Conservation (phyloP, 2,797 vertebrate genomes). For the Lophius americanus region DNA sequence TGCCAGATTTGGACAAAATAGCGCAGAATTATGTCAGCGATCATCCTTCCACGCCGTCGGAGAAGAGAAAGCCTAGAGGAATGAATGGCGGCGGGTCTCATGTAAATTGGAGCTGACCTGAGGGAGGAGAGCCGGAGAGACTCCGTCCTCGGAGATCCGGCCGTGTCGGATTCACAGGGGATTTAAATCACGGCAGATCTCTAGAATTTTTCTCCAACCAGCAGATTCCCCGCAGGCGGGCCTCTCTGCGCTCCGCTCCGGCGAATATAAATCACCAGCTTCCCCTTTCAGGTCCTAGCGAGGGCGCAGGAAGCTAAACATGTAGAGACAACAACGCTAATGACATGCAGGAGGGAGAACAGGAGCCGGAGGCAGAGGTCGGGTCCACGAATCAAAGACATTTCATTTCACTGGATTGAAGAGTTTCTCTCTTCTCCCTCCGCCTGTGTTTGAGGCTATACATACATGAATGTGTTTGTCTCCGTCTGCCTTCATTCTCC, state of each 20-base stretch:
- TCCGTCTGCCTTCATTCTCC: slow-evolving; percentile 1
- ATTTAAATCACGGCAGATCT: slow-evolving; percentile 32
- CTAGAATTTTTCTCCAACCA: background rate
- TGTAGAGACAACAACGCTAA: slow-evolving; percentile 8
- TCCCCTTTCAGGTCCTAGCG: background rate
- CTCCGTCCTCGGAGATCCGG: background rate
- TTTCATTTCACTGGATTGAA: slow-evolving; percentile 7
- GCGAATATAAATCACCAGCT: background rate
- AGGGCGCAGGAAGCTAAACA: slow-evolving; percentile 5
- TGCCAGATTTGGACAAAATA: background rate
- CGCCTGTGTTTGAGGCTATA: background rate
- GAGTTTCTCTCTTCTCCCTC: slow-evolving; percentile 1
- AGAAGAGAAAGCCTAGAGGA: background rate
- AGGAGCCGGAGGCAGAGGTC: background rate
- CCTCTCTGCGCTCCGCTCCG: background rate
- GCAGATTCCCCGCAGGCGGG: background rate
- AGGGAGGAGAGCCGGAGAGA: no score
- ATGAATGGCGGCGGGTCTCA: no score
- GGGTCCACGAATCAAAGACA: slow-evolving; percentile 5
- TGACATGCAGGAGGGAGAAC: background rate
- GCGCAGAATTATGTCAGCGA: background rate
- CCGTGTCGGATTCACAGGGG: slow-evolving; percentile 4
- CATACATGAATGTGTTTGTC: slow-evolving; percentile 26
- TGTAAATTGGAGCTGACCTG: no score
- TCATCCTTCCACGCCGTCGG: background rate